These are phyloP conservation scores for Telenomus remus DNA, from an alignment of 1,140 invertebrate species.

Conservation along the genomic window DNA sequence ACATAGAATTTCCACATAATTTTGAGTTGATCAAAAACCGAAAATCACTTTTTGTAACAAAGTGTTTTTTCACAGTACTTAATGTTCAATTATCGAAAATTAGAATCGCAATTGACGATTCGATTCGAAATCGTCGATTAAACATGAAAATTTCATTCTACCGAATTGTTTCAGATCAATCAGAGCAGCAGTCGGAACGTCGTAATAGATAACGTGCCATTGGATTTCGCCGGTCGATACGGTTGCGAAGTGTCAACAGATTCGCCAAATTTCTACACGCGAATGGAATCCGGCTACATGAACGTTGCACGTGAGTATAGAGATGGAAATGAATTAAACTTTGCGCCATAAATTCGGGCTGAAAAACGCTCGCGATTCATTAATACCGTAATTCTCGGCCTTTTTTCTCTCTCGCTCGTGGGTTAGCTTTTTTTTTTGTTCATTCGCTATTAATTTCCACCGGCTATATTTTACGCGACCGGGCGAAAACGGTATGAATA, in stretches of 20 bases:
- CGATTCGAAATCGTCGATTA: not conserved
- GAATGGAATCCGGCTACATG: conserved; percentile 80
- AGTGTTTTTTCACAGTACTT: too few relatives aligned
- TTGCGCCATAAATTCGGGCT: conserved; percentile 16
- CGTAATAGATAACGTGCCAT: conserved; percentile 80
- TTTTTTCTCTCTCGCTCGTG: conserved; percentile 11
- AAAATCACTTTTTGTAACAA: too few relatives aligned
- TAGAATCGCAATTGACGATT: too few relatives aligned
- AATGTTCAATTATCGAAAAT: too few relatives aligned
- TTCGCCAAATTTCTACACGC: conserved; percentile 82
- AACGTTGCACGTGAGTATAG: conserved; percentile 82
- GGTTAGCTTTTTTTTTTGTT: not conserved
- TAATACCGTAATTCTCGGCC: conserved; percentile 28
- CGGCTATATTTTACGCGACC: conserved; percentile 38
- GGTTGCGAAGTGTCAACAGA: conserved; percentile 86
- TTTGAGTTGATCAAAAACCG: too few relatives aligned
- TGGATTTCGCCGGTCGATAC: conserved; percentile 81
- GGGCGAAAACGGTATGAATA: conserved; percentile 39
- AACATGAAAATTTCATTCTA: conserved; percentile 5
- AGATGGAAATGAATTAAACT: conserved; percentile 19
- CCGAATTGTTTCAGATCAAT: conserved; percentile 64
- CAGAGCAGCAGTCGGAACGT: conserved; percentile 76
- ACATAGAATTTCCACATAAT: too few relatives aligned
- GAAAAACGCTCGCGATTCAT: conserved; percentile 27
- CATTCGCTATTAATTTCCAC: conserved; percentile 25